These are phyloP conservation scores for Ciona savignyi DNA, from an alignment of 23 tunicate species.

Conservation along the genomic window DNA sequence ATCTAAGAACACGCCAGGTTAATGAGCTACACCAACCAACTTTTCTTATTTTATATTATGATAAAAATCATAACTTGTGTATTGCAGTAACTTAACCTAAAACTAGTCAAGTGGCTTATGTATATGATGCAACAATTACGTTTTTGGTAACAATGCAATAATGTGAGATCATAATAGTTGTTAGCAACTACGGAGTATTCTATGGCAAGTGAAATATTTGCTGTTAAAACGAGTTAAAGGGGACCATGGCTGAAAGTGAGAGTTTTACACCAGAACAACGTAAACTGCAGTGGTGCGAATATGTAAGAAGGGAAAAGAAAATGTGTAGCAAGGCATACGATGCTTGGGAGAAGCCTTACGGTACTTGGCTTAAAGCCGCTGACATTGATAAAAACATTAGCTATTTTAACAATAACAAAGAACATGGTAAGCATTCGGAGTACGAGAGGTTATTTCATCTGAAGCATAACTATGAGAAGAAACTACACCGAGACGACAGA, in stretches of 20 bases:
- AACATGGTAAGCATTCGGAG: constrained; percentile 31
- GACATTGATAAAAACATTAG: constrained; percentile 14
- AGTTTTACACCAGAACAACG: constrained; percentile 57
- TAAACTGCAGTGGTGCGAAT: constrained; percentile 57
- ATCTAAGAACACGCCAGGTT: no score
- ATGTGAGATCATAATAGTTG: no score
- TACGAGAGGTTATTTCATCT: constrained; percentile 58
- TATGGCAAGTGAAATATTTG: no score
- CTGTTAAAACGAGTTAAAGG: no score
- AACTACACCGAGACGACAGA: constrained; percentile 71
- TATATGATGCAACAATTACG: no score
- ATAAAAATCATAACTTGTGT: no score
- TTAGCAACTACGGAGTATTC: no score
- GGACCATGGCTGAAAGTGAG: background rate
- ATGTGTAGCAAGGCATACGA: constrained; percentile 22
- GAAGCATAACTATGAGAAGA: constrained; percentile 53
- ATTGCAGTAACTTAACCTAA: no score
- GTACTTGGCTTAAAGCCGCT: constrained; percentile 41
- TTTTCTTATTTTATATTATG: no score
- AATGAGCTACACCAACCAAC: no score
- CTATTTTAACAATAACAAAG: constrained; percentile 71
- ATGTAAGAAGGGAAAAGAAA: constrained; percentile 28
- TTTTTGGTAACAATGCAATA: no score
- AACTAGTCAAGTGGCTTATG: no score
- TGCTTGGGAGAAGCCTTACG: constrained; percentile 41